phyloP scores from a whole-genome alignment of 1,140 invertebrate species.

The Leucophenga varia region DNA sequence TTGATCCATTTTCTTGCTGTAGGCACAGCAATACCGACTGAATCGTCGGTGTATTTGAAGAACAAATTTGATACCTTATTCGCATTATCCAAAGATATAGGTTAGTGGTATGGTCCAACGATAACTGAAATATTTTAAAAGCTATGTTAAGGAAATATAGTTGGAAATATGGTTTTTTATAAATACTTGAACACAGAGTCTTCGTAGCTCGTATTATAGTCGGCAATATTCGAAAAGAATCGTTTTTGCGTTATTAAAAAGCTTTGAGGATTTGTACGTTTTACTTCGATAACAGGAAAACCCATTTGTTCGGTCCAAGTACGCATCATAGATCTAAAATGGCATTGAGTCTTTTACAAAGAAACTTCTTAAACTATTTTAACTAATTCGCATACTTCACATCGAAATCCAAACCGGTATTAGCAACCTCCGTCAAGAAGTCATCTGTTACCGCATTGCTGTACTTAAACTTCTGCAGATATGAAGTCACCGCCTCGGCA shows the following conservation, averaged over 20 bases:
- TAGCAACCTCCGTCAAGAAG: conserved; percentile 69
- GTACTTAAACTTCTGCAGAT: conserved; percentile 71
- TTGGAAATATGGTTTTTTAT: conserved; percentile 4
- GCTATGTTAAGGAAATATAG: neutral
- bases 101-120: conserved; percentile 82
- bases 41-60: conserved; percentile 30
- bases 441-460: conserved; percentile 79
- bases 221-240: conserved; percentile 69
- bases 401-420: conserved; percentile 53
- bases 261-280: conserved; percentile 40
- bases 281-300: conserved; percentile 76
- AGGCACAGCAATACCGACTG: conserved; percentile 1
- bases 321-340: conserved; percentile 81
- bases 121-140: conserved; percentile 62
- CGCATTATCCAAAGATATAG: conserved; percentile 60
- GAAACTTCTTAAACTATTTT: no score
- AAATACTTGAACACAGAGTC: conserved; percentile 64
- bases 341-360: no score
- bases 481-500: conserved; percentile 69
- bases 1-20: conserved; percentile 70
- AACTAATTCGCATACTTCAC: conserved; percentile 56
- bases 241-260: conserved; percentile 70
- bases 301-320: conserved; percentile 94
- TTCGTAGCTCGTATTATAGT: conserved; percentile 54
- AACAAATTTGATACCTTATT: conserved; percentile 24